These are phyloP conservation scores for Phorcus lineatus DNA, from an alignment of 2,888 invertebrate genomes.

Conservation along the genomic window DNA sequence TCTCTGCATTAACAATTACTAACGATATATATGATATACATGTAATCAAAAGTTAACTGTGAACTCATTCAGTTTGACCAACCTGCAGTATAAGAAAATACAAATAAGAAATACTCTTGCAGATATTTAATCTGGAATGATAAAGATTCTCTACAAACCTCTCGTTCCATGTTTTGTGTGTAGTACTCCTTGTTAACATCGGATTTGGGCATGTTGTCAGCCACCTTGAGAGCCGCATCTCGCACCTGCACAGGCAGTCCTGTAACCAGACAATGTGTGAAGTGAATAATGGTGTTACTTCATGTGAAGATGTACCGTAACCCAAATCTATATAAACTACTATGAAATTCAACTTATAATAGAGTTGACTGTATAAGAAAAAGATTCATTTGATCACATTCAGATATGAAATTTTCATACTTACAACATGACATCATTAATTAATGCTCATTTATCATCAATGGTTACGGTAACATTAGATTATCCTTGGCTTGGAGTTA, in stretches of 20 bases:
- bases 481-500: too few relatives aligned
- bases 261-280: constrained; percentile 49
- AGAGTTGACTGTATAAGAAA: too few relatives aligned
- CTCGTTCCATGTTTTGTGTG: constrained; percentile 91
- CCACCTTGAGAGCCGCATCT: constrained; percentile 91
- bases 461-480: too few relatives aligned
- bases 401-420: too few relatives aligned
- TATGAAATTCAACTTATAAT: too few relatives aligned
- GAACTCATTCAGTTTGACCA: neutral
- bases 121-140: neutral
- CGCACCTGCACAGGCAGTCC: constrained; percentile 83
- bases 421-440: too few relatives aligned
- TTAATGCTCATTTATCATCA: too few relatives aligned
- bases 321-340: too few relatives aligned
- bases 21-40: too few relatives aligned
- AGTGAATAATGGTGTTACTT: neutral
- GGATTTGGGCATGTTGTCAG: constrained; percentile 91
- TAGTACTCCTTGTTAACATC: constrained; percentile 97
- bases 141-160: constrained; percentile 77
- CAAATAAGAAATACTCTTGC: neutral
- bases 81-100: neutral
- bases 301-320: neutral
- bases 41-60: too few relatives aligned
- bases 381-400: too few relatives aligned
- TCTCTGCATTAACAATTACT: too few relatives aligned